A percentile compares a stretch with the other conserved stretches of the same genome.
Conservation (phyloP, 2,797 vertebrate species). For the Karalla daura region DNA sequence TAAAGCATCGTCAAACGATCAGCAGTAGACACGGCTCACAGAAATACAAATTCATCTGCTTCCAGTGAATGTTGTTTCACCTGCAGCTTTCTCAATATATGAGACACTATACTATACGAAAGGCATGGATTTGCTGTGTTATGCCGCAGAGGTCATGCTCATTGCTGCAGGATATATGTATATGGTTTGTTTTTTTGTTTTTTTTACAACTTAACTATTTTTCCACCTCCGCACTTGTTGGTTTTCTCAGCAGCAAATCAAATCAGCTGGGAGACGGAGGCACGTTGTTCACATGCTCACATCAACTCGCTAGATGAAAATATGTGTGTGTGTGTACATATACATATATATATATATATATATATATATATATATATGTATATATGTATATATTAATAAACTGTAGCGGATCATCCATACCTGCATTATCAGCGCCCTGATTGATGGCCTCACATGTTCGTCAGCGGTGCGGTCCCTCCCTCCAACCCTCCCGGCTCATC, state of each 20-base stretch:
- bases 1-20: neutral
- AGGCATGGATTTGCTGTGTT: neutral
- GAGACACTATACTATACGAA: no score
- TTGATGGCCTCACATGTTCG: constrained; percentile 51
- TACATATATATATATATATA: no score
- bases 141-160: constrained; percentile 21
- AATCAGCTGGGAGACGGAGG: constrained; percentile 11
- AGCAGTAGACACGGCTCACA: neutral
- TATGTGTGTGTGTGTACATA: constrained; percentile 35
- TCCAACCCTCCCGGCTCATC: constrained; percentile 59
- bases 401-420: constrained; percentile 34
- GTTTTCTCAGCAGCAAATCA: constrained; percentile 11
- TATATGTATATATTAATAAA: no score
- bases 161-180: constrained; percentile 36
- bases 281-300: constrained; percentile 49
- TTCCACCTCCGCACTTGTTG: neutral
- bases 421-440: constrained; percentile 48
- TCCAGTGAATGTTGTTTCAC: constrained; percentile 2
- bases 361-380: no score
- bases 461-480: constrained; percentile 30
- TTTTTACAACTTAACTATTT: constrained; percentile 39
- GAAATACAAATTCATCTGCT: neutral
- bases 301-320: constrained; percentile 30
- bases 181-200: no score
- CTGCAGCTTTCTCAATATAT: constrained; percentile 12